Base-by-base conservation (phyloP, 2,797 vertebrate species). In the Hylomyscus alleni region DNA sequence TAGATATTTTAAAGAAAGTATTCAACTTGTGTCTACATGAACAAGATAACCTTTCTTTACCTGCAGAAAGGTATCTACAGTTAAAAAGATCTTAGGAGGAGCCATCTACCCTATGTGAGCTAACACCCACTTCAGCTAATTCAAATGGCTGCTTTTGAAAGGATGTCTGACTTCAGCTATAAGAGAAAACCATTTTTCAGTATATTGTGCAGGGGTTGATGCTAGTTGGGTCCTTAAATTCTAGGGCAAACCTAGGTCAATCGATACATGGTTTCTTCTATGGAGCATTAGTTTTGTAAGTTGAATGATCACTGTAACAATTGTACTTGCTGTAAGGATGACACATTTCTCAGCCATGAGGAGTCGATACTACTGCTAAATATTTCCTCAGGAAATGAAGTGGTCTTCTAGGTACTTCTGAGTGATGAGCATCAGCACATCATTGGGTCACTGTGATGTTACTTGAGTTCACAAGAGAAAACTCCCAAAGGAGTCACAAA, bases 61-160 rank as follows among this genome's bases (percentile, higher is more conserved):
- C 56, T 29, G 12, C 29, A 62, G 52, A 82, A 94, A 76, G 44
- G 3, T 58, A 26, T 58, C 40, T 87, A 50, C 15, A 40, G 20
- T 92, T 78, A 37, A 80, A 90, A 90, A 65, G 50, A 80, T 93
- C 62, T 95, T 89, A 40, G 72, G 26, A 62, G 20, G 62, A 54
- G 37, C 52, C 47, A 54, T 62, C 20, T 37, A 10, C n/a, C 69
- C 7, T 13, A 54, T 17, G 50, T n/a, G 56, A 94, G 65, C 14
- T 67, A 73, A 40, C 7, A 60, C 19, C n/a, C 15, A 26, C 22
- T 94, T 91, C 37, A 86, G 24, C 37, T 60, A 83, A 60, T 65
- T 94, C 69, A 72, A 83, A 65, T 76, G 58, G 11, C 50, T 89
- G 69, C 83, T 94, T 95, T 88, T 47, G 31, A 69, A 84, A 89